These are phyloP conservation scores for Apus apus DNA, from an alignment of 2,113 vertebrate species.

Conservation along the genomic window DNA sequence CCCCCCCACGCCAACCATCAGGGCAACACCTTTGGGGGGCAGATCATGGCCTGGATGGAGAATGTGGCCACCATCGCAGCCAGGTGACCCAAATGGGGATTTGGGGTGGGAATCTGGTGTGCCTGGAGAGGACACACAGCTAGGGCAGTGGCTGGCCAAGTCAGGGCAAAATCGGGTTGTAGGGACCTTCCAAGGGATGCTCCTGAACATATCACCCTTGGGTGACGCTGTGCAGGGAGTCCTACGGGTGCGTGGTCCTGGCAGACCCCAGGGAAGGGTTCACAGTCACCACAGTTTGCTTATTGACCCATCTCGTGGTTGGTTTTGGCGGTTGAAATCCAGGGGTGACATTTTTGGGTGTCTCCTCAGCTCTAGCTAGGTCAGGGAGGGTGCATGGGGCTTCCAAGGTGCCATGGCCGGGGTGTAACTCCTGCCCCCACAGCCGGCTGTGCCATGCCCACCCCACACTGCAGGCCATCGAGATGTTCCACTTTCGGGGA, in stretches of 20 bases:
- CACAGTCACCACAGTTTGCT: neutral
- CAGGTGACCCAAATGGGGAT: slow-evolving; percentile 67
- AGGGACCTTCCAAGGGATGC: neutral
- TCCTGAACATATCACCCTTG: neutral
- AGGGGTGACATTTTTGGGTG: neutral
- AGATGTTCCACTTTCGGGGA: slow-evolving; percentile 98
- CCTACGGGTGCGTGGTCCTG: fast-evolving
- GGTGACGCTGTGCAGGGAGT: fast-evolving
- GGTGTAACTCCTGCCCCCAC: neutral
- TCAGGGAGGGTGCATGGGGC: fast-evolving
- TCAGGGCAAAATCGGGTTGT: neutral
- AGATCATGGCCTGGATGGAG: slow-evolving; percentile 99
- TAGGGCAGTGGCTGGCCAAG: fast-evolving
- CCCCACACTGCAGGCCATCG: slow-evolving; percentile 89
- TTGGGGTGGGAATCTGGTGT: fast-evolving
- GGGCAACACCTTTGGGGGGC: slow-evolving; percentile 95
- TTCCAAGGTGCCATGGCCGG: fast-evolving
- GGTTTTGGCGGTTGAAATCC: neutral
- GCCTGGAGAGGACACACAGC: neutral
- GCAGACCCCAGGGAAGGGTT: neutral
- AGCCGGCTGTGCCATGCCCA: slow-evolving; percentile 92
- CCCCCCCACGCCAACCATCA: slow-evolving; percentile 97
- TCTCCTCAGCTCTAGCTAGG: neutral
- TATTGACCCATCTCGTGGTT: neutral
- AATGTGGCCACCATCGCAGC: slow-evolving; percentile 96